Evolutionary conservation across 2,888 invertebrate species (phyloP).

Genomic region (Euzophera pinguis): DNA sequence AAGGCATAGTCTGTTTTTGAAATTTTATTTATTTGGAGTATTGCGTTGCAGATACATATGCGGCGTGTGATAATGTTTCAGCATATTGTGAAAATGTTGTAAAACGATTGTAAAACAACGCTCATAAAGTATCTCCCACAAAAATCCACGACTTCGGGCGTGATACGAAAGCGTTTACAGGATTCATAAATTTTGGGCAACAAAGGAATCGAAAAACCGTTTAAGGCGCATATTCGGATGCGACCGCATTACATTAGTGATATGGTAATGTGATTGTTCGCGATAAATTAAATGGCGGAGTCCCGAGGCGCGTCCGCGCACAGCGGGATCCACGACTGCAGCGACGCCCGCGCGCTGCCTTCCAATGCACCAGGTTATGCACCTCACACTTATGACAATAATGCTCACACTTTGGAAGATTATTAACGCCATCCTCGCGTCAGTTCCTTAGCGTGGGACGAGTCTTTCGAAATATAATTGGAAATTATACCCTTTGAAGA

Average conservation of each 20-base stretch:
- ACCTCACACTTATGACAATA: slow-evolving; percentile 63
- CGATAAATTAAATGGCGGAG: slow-evolving; percentile 69
- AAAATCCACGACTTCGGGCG: slow-evolving; percentile 50
- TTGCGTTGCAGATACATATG: slow-evolving; percentile 24
- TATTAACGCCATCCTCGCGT: slow-evolving; percentile 26
- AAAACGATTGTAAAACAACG: slow-evolving; percentile 59
- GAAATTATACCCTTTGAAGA: slow-evolving; percentile 57
- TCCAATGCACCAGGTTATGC: slow-evolving; percentile 51
- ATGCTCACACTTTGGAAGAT: slow-evolving; percentile 39
- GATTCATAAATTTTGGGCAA: slow-evolving; percentile 72
- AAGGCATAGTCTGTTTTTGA: background rate
- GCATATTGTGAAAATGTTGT: slow-evolving; percentile 45
- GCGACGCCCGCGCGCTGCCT: slow-evolving; percentile 53
- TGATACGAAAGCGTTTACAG: slow-evolving; percentile 61
- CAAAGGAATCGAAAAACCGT: slow-evolving; percentile 74
- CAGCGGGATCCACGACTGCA: slow-evolving; percentile 53
- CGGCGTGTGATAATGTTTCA: slow-evolving; percentile 38
- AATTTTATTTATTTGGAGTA: slow-evolving; percentile 22
- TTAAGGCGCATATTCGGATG: slow-evolving; percentile 70
- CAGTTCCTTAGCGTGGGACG: slow-evolving; percentile 41
- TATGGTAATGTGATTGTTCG: slow-evolving; percentile 78
- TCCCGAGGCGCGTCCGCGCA: slow-evolving; percentile 46
- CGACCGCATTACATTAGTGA: slow-evolving; percentile 72
- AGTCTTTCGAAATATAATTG: slow-evolving; percentile 52
- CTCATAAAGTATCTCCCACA: slow-evolving; percentile 50